phyloP scores from a whole-genome alignment of 2,888 invertebrate genomes.

The Oxyscelio sp. region DNA sequence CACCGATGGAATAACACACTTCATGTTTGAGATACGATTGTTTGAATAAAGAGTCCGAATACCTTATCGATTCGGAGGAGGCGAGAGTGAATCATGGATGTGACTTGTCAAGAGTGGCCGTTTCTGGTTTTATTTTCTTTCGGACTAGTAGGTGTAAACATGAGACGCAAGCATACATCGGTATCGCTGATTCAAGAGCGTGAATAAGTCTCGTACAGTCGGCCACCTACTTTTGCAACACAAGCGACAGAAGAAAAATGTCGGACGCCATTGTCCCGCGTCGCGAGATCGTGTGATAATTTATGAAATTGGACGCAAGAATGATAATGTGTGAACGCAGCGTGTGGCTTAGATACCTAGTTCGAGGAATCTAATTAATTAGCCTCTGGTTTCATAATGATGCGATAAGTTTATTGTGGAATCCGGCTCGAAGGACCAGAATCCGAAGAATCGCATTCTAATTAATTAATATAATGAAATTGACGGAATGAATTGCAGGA shows the following conservation, averaged over 20 bases:
- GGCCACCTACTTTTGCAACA: slow-evolving; percentile 50
- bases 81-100: slow-evolving; percentile 30
- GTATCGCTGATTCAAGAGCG: slow-evolving; percentile 31
- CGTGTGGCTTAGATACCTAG: slow-evolving; percentile 24
- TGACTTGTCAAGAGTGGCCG: slow-evolving; percentile 21
- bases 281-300: slow-evolving; percentile 38
- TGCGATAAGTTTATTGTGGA: background rate
- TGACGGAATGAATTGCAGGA: too few species aligned
- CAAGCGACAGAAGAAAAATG: slow-evolving; percentile 32
- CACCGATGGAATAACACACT: too few species aligned
- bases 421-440: background rate
- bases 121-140: slow-evolving; percentile 31
- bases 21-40: slow-evolving; percentile 1
- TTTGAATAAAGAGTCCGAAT: slow-evolving; percentile 24
- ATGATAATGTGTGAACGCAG: slow-evolving; percentile 41
- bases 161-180: slow-evolving; percentile 10
- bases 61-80: slow-evolving; percentile 30
- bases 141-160: slow-evolving; percentile 27
- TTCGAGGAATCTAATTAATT: slow-evolving; percentile 28
- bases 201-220: slow-evolving; percentile 51
- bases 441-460: too few species aligned
- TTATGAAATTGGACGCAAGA: slow-evolving; percentile 46
- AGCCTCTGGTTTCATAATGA: slow-evolving; percentile 10
- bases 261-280: slow-evolving; percentile 37
- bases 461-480: too few species aligned